Conservation (phyloP, 1,140 invertebrate species). For the Idris sp. region DNA sequence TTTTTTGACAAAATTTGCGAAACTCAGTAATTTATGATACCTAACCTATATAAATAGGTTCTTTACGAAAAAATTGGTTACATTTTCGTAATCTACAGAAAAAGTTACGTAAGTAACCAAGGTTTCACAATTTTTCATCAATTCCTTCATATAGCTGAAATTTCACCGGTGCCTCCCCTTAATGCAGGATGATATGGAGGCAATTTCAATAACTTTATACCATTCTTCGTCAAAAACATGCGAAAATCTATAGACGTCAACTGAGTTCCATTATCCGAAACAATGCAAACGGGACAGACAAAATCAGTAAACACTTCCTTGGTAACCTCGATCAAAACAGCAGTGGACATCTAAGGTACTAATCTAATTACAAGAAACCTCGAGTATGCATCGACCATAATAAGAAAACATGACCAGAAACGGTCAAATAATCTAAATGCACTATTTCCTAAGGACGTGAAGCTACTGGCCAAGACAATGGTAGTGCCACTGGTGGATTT, state of each 20-base stretch:
- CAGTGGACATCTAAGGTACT: conserved; percentile 6
- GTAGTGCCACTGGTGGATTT: neutral
- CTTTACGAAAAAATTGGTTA: too few relatives aligned
- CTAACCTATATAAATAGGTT: too few relatives aligned
- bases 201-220: conserved; percentile 2
- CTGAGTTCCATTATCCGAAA: conserved; percentile 21
- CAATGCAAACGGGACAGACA: neutral
- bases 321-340: neutral
- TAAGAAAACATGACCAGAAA: conserved; percentile 4
- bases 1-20: too few relatives aligned
- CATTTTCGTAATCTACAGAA: too few relatives aligned
- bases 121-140: too few relatives aligned
- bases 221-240: neutral
- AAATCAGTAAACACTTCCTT: conserved; percentile 8
- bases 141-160: too few relatives aligned
- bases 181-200: conserved; percentile 27
- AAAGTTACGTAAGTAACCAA: too few relatives aligned
- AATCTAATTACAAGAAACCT: neutral
- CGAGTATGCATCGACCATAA: conserved; percentile 13
- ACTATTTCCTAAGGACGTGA: neutral
- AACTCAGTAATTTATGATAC: too few relatives aligned
- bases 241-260: conserved; percentile 4
- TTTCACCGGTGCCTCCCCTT: too few relatives aligned
- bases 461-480: conserved; percentile 8
- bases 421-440: conserved; percentile 9